Conservation (phyloP, 2,113 vertebrate species). For the Etia nguti region DNA sequence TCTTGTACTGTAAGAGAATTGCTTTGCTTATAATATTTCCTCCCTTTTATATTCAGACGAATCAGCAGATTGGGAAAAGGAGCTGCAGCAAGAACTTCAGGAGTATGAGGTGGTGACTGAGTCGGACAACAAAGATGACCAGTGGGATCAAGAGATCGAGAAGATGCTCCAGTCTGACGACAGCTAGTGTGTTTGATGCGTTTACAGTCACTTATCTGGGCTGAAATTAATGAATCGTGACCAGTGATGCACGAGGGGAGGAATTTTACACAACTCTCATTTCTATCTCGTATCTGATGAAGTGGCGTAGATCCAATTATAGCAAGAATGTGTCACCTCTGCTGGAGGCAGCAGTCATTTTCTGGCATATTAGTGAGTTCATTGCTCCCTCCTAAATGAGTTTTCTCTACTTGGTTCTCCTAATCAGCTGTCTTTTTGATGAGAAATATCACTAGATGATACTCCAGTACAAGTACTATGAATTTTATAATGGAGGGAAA, state of each 20-base stretch:
- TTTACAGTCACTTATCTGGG: not conserved
- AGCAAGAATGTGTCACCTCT: not conserved
- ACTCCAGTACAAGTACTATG: not conserved
- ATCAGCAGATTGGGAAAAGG: constrained; percentile 89
- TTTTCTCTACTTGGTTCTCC: not conserved
- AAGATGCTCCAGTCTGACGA: constrained; percentile 85
- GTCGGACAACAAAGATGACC: constrained; percentile 84
- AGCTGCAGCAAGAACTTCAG: constrained; percentile 91
- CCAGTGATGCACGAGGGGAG: not conserved
- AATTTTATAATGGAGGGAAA: not conserved
- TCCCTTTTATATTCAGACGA: constrained; percentile 70
- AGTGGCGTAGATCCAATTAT: not conserved
- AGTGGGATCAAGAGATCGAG: constrained; percentile 95
- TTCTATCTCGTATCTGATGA: not conserved
- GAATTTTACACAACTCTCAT: not conserved
- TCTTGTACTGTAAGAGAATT: not conserved
- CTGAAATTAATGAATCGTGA: not conserved
- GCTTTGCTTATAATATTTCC: not conserved
- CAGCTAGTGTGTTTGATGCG: constrained; percentile 50
- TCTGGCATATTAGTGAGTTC: not conserved
- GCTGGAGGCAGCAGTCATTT: not conserved
- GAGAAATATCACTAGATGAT: not conserved
- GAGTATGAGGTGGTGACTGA: constrained; percentile 91
- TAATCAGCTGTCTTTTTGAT: not conserved
- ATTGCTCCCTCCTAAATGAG: not conserved